Conservation (phyloP, 2,113 vertebrate species). For the Aegithalos caudatus region DNA sequence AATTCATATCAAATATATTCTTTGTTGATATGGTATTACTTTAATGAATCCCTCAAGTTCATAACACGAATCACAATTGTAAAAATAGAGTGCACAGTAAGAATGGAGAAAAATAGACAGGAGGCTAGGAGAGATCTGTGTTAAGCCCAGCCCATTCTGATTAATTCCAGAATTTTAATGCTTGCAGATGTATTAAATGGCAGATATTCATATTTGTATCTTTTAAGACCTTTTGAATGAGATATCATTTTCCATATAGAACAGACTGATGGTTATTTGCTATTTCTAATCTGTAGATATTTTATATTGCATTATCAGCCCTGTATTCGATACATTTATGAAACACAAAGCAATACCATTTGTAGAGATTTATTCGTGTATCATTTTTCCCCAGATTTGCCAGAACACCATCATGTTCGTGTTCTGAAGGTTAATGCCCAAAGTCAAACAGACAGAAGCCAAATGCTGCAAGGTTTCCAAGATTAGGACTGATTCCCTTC, state of each 20-base stretch:
- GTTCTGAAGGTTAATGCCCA: slow-evolving; percentile 84
- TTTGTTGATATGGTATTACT: neutral
- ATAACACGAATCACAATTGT: neutral
- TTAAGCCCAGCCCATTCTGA: slow-evolving; percentile 13
- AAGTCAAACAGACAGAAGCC: slow-evolving; percentile 82
- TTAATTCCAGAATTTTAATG: slow-evolving; percentile 45
- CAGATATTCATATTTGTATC: neutral
- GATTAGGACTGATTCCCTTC: slow-evolving; percentile 83
- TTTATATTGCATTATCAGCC: slow-evolving; percentile 68
- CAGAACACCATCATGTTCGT: slow-evolving; percentile 70
- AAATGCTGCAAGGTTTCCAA: slow-evolving; percentile 80
- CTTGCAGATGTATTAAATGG: slow-evolving; percentile 37
- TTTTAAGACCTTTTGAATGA: slow-evolving; percentile 59
- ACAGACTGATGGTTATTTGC: slow-evolving; percentile 38
- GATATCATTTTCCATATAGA: slow-evolving; percentile 59
- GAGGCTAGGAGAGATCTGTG: neutral
- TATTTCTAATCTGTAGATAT: slow-evolving; percentile 66
- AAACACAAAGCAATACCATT: slow-evolving; percentile 70
- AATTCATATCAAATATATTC: slow-evolving; percentile 18
- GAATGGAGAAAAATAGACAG: neutral
- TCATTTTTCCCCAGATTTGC: slow-evolving; percentile 70
- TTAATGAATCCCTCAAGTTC: slow-evolving; percentile 9
- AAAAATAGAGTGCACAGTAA: neutral
- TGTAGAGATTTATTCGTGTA: slow-evolving; percentile 71
- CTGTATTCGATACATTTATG: slow-evolving; percentile 51